These are phyloP conservation scores for Tor tambroides DNA, from an alignment of 2,113 vertebrate genomes.

Conservation along the genomic window DNA sequence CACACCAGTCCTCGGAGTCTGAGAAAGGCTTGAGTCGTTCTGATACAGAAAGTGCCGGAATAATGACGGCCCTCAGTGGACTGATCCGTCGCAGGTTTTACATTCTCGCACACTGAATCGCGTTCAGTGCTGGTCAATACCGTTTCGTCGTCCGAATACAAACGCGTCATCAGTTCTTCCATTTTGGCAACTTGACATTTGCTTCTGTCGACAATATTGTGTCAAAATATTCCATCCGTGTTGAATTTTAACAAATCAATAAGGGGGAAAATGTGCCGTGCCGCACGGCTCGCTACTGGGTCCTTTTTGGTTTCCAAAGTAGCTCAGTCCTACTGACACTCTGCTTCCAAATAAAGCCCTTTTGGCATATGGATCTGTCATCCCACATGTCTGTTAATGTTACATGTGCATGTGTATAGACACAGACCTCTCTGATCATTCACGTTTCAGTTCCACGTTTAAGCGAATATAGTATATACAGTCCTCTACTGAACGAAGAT, in stretches of 20 bases:
- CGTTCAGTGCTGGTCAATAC: not conserved
- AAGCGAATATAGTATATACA: not conserved
- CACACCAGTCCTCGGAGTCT: slow-evolving; percentile 35
- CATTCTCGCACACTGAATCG: slow-evolving; percentile 6
- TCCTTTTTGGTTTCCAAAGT: slow-evolving; percentile 16
- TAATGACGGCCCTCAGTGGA: not conserved
- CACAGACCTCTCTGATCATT: slow-evolving; percentile 3
- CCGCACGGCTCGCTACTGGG: slow-evolving; percentile 1
- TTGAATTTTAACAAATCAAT: not conserved
- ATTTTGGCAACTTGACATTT: slow-evolving; percentile 34
- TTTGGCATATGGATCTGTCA: not conserved
- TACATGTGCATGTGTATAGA: not conserved
- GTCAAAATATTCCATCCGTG: not conserved
- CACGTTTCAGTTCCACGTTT: not conserved
- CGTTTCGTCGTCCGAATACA: not conserved
- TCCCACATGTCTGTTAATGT: not conserved
- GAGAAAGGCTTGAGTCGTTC: slow-evolving; percentile 40
- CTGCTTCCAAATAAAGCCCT: slow-evolving; percentile 1
- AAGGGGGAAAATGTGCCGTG: not conserved
- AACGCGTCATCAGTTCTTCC: not conserved
- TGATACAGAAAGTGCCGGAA: slow-evolving; percentile 44
- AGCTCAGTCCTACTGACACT: not conserved
- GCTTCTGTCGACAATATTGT: not conserved
- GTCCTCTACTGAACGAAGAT: not conserved
- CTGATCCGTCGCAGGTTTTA: slow-evolving; percentile 6